phyloP scores from a whole-genome alignment of 2,113 vertebrate genomes.

The Vombatus ursinus region DNA sequence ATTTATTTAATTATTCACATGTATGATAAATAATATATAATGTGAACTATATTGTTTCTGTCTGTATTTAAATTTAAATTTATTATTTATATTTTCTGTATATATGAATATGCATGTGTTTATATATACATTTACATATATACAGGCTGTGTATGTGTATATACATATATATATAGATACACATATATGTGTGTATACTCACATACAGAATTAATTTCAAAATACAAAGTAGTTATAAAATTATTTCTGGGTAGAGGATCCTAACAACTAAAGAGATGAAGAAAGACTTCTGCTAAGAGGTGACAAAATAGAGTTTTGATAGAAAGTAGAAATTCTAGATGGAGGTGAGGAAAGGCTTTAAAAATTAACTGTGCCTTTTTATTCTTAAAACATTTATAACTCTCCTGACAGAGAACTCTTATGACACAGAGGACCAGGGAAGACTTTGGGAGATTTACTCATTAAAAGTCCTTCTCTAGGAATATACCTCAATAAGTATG shows the following conservation, averaged over 20 bases:
- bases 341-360: neutral
- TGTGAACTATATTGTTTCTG: no score
- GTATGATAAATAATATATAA: neutral
- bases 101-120: no score
- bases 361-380: neutral
- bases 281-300: neutral
- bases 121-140: no score
- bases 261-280: neutral
- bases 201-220: neutral
- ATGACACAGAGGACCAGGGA: neutral
- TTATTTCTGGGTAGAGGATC: neutral
- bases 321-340: neutral
- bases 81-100: no score
- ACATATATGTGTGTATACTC: no score
- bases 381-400: neutral
- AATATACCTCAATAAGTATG: neutral
- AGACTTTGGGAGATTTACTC: neutral
- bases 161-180: no score
- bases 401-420: neutral
- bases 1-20: neutral
- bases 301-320: neutral
- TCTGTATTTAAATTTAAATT: no score
- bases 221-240: neutral
- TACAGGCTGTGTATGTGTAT: no score
- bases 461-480: neutral